Base-by-base conservation (phyloP, 2,888 invertebrate species). In the Mythimna ferrago region DNA sequence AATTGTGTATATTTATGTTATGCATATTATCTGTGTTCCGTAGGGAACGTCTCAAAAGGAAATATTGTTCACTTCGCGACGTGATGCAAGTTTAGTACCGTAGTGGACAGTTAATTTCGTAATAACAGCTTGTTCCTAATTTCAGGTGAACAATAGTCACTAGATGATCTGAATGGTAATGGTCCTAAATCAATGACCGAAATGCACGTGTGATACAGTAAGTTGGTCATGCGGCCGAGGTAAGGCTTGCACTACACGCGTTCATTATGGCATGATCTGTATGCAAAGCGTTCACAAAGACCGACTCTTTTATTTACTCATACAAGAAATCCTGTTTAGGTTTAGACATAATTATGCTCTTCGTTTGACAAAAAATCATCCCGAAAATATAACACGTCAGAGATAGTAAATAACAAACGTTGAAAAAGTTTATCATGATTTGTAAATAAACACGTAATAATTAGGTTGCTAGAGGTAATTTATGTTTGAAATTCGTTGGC, bases 171-270 rank as follows among this genome's bases (percentile, higher is more conserved):
- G 94, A 93, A 95, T 95, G 87, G 91, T 91, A 95, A 95, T 93
- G 91, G 90, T 81, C 82, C 86, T 93, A 92, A 94, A 94, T 93
- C 86, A 89, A 86, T 86, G 88, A 84, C 82, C 88, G 85, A 90
- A 92, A 89, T 89, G 88, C 84, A 87, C 83, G 88, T 87, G 89
- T 91, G 91, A 90, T 90, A 91, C 91, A 89, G 90, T 89, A 93
- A 92, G 93, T 94, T 92, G 94, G 94, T 92, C 94, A 94, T 89
- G 91, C 90, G 91, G 89, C 86, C 90, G 90, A 90, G 87, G 90
- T 87, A 89, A 90, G 89, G 86, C 83, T 88, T 85, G 80, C 86
- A 85, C 84, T 88, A 86, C 84, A 88, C 84, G 87, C 85, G 81
- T 86, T 85, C 88, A 89, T 89, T 90, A 90, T 84, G 81, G 74